A percentile compares a stretch with the other conserved stretches of the same genome.
Conservation (phyloP, 2,797 vertebrate genomes). For the Spheniscus humboldti region DNA sequence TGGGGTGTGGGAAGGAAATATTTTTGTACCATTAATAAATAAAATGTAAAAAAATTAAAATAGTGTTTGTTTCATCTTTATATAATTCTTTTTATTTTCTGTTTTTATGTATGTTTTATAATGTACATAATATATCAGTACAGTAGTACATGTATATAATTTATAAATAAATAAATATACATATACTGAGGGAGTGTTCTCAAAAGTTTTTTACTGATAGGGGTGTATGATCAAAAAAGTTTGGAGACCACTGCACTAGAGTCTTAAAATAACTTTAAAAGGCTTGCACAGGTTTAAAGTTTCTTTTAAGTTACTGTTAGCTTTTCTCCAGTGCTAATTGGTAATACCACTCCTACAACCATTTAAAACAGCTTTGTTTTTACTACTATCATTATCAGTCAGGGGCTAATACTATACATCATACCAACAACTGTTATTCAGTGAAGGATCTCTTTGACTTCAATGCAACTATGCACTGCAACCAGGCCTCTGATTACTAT, state of each 20-base stretch:
- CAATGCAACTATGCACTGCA: neutral
- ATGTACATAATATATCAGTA: neutral
- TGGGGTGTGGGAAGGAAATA: neutral
- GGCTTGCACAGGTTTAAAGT: neutral
- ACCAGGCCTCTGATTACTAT: neutral
- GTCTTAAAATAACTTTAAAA: neutral
- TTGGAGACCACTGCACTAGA: neutral
- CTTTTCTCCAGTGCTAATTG: neutral
- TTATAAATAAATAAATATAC: neutral
- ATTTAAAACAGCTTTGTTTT: neutral
- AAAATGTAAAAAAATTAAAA: neutral
- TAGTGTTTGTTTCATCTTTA: neutral
- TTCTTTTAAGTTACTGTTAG: neutral
- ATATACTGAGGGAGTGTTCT: neutral
- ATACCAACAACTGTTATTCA: neutral
- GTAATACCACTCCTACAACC: neutral
- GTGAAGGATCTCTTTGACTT: neutral
- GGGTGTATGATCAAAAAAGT: neutral
- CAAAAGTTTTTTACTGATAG: neutral
- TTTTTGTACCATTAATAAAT: neutral
- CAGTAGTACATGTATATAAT: neutral
- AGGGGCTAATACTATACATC: neutral
- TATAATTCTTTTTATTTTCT: neutral
- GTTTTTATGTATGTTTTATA: neutral
- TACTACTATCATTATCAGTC: neutral